phyloP scores from a whole-genome alignment of 2,888 invertebrate genomes.

The Calliopum simillimum region DNA sequence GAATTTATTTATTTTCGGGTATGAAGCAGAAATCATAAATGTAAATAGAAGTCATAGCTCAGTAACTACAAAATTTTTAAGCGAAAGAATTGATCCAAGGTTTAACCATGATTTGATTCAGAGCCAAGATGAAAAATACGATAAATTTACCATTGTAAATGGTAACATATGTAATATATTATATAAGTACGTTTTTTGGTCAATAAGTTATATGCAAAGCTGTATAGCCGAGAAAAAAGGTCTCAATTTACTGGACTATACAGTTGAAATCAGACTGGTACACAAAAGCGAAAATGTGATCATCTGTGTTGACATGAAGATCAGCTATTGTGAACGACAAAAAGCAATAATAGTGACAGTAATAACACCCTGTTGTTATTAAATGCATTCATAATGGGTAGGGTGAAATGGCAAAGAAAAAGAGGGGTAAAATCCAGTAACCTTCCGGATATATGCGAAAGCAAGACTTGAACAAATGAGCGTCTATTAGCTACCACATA shows the following conservation, averaged over 20 bases:
- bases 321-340: slow-evolving; percentile 55
- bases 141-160: too few relatives aligned
- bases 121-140: too few relatives aligned
- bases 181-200: too few relatives aligned
- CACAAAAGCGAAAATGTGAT: slow-evolving; percentile 60
- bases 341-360: slow-evolving; percentile 10
- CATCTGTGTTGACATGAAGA: slow-evolving; percentile 68
- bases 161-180: too few relatives aligned
- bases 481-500: background rate
- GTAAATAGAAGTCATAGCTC: slow-evolving; percentile 30
- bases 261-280: too few relatives aligned
- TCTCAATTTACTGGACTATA: too few relatives aligned
- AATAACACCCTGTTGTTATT: slow-evolving; percentile 16
- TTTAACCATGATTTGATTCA: too few relatives aligned
- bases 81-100: slow-evolving; percentile 36
- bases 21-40: slow-evolving; percentile 37
- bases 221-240: too few relatives aligned
- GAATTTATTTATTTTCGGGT: slow-evolving; percentile 36
- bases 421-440: background rate
- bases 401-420: background rate
- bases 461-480: background rate
- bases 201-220: too few relatives aligned
- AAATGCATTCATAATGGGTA: slow-evolving; percentile 5
- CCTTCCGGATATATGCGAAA: background rate
- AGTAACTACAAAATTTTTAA: too few relatives aligned